Base-by-base conservation (phyloP, 2,113 vertebrate genomes). In the Macroglossus sobrinus region DNA sequence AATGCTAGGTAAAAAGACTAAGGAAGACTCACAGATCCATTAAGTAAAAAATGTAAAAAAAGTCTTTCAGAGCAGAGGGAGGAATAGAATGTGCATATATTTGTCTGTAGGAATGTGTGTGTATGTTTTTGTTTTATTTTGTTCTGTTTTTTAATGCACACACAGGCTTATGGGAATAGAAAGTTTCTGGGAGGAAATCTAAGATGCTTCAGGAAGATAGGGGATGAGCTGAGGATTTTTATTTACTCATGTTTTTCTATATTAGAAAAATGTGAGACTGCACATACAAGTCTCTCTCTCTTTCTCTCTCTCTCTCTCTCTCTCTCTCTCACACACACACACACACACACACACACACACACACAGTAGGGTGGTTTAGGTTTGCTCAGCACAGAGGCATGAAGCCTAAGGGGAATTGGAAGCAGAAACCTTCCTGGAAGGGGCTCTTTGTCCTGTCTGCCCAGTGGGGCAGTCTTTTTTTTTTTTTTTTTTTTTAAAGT, bases 41-140 rank as follows among this genome's bases (percentile, higher is more conserved):
- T 86, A 86, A 81, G 45, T 76, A 47, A 64, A 84, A 76, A 71
- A 91, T 33, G 33, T 40, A 40, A 50, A 84, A 71, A 76, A 94
- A 26, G 89, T 59, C 53, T 95, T 81, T 50, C 71, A 63, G 30
- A 61, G 80, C n/a, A 55, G 45, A 93, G 40, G 24, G n/a, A 14
- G n/a, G 30, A 84, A 30, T 38, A 75, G 86, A 78, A 66, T 26
- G 2, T 35, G 19, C 38, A 69, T 21, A 59, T 61, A 1, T 69
- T 47, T 75, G 53, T 84, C 50, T 89, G 24, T 10, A 35, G 40
- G 85, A 9, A 14, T 74, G 14, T 43, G 3, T 59, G n/a, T 57
- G 57, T 47, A 13, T 50, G 47, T 50, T 57, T 71, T 22, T 47
- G 43, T 47, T 71, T 21, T 76, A 19, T 68, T 71, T 19, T 81